phyloP scores from a whole-genome alignment of 2,888 invertebrate species.

The Drosophila rellima region DNA sequence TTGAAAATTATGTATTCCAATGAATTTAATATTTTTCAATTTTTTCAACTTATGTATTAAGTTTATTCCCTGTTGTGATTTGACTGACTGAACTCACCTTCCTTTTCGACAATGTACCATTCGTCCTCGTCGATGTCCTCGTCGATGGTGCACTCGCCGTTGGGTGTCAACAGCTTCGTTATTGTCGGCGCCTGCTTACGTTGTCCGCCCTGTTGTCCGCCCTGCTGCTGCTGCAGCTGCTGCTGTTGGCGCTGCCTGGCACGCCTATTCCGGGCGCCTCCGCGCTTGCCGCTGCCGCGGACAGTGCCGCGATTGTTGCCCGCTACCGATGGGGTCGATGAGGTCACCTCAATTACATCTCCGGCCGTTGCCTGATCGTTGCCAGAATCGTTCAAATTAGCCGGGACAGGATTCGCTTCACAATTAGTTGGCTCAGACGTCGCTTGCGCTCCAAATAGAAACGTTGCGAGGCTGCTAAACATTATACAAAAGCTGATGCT shows the following conservation, averaged over 20 bases:
- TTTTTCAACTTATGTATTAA: no score
- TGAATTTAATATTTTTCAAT: no score
- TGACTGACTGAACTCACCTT: conserved; percentile 73
- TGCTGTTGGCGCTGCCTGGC: conserved; percentile 54
- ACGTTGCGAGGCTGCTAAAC: conserved; percentile 88
- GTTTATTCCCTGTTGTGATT: no score
- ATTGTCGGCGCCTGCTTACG: conserved; percentile 65
- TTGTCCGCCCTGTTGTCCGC: conserved; percentile 48
- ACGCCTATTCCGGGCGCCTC: conserved; percentile 51
- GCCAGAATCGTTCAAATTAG: conserved; percentile 39
- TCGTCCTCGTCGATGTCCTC: conserved; percentile 86
- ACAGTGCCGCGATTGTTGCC: conserved; percentile 62
- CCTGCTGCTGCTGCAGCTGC: conserved; percentile 36
- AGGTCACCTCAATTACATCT: conserved; percentile 81
- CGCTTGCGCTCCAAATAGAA: conserved; percentile 86
- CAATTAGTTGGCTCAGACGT: conserved; percentile 72
- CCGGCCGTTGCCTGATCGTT: conserved; percentile 54
- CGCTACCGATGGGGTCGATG: conserved; percentile 83
- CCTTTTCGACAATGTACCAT: conserved; percentile 87
- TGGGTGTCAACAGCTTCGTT: conserved; percentile 70
- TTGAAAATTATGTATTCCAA: no score
- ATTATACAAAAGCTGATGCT: conserved; percentile 84
- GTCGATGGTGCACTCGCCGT: conserved; percentile 58
- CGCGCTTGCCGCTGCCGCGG: conserved; percentile 52
- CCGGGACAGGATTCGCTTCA: conserved; percentile 54